Percentiles rank a stretch among this genome's conserved stretches.
These are phyloP conservation scores for Lepidurus packardi DNA, from an alignment of 1,140 invertebrate genomes.

Conservation along the genomic window DNA sequence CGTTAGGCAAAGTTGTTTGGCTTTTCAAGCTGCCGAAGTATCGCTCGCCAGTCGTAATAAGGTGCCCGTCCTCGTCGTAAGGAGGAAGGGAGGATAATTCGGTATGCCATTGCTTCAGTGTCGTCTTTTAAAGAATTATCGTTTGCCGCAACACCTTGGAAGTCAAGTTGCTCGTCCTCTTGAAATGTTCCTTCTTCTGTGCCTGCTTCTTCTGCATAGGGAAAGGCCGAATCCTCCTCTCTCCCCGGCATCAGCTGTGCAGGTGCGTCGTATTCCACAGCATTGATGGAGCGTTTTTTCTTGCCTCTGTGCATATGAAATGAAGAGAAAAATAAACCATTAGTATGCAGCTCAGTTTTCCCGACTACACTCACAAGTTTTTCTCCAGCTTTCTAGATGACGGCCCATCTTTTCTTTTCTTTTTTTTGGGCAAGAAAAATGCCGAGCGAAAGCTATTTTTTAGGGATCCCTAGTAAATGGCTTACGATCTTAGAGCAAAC, in stretches of 20 bases:
- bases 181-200: background rate
- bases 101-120: background rate
- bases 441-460: background rate
- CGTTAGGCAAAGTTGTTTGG: background rate
- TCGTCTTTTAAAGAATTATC: background rate
- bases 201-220: background rate
- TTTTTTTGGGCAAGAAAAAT: no score
- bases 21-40: background rate
- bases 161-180: background rate
- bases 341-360: background rate
- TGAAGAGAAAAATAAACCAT: background rate
- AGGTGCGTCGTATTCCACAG: background rate
- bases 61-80: background rate
- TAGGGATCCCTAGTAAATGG: background rate
- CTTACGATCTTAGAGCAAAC: background rate
- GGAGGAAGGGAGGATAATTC: background rate
- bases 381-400: background rate
- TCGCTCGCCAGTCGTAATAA: background rate
- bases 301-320: background rate
- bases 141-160: background rate
- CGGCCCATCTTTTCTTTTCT: no score
- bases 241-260: background rate
- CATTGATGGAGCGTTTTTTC: slow-evolving; percentile 1
- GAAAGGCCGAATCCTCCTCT: background rate
- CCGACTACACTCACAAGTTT: background rate